Evolutionary conservation across 2,113 vertebrate species (phyloP), one percentile per base, ranked within the genome.

Genomic region (Hiodon tergisus): DNA sequence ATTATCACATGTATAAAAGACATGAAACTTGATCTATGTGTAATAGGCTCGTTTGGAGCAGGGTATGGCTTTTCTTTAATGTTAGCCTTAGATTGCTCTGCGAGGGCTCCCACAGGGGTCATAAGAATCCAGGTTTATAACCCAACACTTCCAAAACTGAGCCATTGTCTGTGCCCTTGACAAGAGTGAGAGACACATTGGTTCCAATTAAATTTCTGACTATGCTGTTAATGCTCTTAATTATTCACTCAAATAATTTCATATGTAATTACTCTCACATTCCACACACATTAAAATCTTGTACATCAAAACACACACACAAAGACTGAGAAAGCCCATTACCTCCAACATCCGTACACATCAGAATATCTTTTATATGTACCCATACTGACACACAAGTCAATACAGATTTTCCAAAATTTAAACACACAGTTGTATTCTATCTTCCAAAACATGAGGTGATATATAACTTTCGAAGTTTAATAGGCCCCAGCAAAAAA

Each of bases 281-380:
- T 59, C 46, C 3, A 78, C 76, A 74, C 83, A 86, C 79, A 86
- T 84, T 82, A 84, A 85, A 84, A 83, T 84, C 83, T 83, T 81
- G 78, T 73, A 79, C 73, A 70, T 77, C 79, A 84, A 81, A 80
- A 79, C 79, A 81, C 85, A 84, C 82, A 88, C 82, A 80, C 73
- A 81, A 77, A 83, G 86, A 85, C 78, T 79, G 11, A 74, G 72
- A 75, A 72, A 78, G 51, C 54, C 46, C 61, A 17, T 3, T 63
- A 8, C 59, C 3, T 16, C 13, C 59, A 31, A 31, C 31, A 31
- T 31, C 31, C 31, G 31, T 31, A 31, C 31, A 31, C 31, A 31
- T 31, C 31, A 31, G 31, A 31, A 31, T 31, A 31, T 2, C 31
- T 31, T 31, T 31, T 31, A n/a, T 16, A 67, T 54, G 31, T 14